Evolutionary conservation across 2,113 vertebrate genomes (phyloP).

Genomic region (Thinocorus orbignyianus): DNA sequence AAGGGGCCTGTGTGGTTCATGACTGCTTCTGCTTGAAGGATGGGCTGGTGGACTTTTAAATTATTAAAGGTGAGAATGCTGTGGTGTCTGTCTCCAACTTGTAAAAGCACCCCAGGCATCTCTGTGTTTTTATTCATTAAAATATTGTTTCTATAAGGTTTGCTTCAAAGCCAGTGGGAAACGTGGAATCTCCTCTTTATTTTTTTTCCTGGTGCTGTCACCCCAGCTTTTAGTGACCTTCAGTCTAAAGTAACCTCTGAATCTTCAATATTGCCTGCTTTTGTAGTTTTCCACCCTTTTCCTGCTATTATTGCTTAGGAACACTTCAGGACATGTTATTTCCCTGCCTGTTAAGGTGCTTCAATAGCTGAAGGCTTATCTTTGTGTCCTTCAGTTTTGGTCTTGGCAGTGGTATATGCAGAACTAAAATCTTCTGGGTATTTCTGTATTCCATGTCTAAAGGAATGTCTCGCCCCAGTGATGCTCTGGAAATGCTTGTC

Average conservation of each 20-base stretch:
- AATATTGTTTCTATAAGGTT: accelerated
- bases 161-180: neutral
- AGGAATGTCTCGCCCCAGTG: accelerated
- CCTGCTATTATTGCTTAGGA: too few species aligned
- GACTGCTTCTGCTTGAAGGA: neutral
- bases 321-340: accelerated
- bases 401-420: accelerated
- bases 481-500: neutral
- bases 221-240: neutral
- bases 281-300: accelerated
- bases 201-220: neutral
- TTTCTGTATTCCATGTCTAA: accelerated
- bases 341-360: neutral
- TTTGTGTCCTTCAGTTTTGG: neutral
- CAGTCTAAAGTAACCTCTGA: too few species aligned
- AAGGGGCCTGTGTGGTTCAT: neutral
- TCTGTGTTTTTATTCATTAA: neutral
- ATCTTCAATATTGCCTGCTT: accelerated
- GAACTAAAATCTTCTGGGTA: neutral
- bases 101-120: neutral
- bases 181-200: too few species aligned
- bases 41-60: too few species aligned
- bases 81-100: neutral
- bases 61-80: neutral
- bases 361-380: neutral